Base-by-base conservation (phyloP, 2,888 invertebrate genomes). In the Hemaris fuciformis region DNA sequence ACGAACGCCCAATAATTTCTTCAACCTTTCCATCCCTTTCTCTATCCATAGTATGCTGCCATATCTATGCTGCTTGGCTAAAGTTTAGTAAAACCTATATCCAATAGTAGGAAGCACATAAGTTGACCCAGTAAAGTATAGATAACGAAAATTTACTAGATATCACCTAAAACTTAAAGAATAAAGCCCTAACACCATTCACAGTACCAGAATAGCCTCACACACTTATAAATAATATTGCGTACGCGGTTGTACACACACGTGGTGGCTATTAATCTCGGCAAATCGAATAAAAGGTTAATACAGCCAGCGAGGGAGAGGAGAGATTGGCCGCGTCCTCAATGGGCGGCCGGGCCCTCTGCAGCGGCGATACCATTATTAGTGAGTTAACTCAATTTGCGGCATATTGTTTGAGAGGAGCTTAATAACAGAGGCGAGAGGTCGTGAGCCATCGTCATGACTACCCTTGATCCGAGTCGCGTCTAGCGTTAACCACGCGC, bases 361-460 rank as follows among this genome's bases (percentile, higher is more conserved):
- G 82, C 83, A 80, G 76, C 78, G 79, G 80, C 84, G 89, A 90
- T 90, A 88, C 87, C 83, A 85, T 91, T 92, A 92, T 91, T 92
- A 92, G 89, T 84, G 87, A 90, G 89, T 91, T 91, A 91, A 91
- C 89, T 91, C 91, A 92, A 92, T 92, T 91, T 92, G 92, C 74
- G 89, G 87, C 88, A 87, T 91, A 91, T 91, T 92, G 92, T 92
- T 91, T 89, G 91, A 88, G 87, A 88, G 86, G 76, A 84, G 86
- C 88, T 89, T 92, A 91, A 91, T 91, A 91, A 91, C 87, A 89
- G 84, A 81, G 86, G 84, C 84, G 86, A 86, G 85, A 87, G 85
- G 82, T 82, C 81, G 84, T 74, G 80, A 76, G 79, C 38, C 79
- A 87, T 85, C 84, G 84, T 77, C 85, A 87, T 87, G 88, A 76